phyloP scores from a whole-genome alignment of 2,888 invertebrate genomes.

The Coleophora flavipennella region DNA sequence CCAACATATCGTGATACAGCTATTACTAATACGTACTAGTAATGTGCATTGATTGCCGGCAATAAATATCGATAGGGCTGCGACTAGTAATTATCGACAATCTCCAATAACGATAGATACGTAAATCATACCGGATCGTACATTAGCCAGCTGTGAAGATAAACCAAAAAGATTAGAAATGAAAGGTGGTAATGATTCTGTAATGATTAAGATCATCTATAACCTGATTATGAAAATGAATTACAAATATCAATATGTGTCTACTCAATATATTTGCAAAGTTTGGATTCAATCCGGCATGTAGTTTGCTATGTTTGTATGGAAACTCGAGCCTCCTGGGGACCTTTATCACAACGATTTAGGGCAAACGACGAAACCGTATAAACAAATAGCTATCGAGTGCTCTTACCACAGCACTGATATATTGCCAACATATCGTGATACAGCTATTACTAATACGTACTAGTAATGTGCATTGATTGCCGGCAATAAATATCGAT shows the following conservation, averaged over 20 bases:
- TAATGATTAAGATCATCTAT: too few relatives aligned
- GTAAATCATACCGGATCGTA: slow-evolving; percentile 1
- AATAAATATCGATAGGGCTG: slow-evolving; percentile 7
- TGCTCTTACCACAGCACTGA: too few relatives aligned
- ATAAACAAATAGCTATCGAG: too few relatives aligned
- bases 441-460: slow-evolving; percentile 9
- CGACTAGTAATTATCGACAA: slow-evolving; percentile 8
- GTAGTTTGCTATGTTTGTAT: too few relatives aligned
- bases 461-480: slow-evolving; percentile 6
- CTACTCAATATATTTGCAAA: too few relatives aligned
- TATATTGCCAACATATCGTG: slow-evolving; percentile 1
- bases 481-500: slow-evolving; percentile 7
- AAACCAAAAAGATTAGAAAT: slow-evolving; percentile 1
- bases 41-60: slow-evolving; percentile 5
- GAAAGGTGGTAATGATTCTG: neutral
- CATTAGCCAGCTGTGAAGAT: slow-evolving; percentile 1
- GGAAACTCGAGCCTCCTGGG: too few relatives aligned
- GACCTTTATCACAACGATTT: too few relatives aligned
- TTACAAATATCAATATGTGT: too few relatives aligned
- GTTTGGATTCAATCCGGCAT: too few relatives aligned
- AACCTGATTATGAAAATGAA: too few relatives aligned
- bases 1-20: slow-evolving; percentile 4
- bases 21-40: slow-evolving; percentile 9
- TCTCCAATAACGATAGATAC: slow-evolving; percentile 1
- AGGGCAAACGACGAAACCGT: too few relatives aligned